Evolutionary conservation across 2,113 vertebrate species (phyloP).

Genomic region (Trochalopteron elliotii): DNA sequence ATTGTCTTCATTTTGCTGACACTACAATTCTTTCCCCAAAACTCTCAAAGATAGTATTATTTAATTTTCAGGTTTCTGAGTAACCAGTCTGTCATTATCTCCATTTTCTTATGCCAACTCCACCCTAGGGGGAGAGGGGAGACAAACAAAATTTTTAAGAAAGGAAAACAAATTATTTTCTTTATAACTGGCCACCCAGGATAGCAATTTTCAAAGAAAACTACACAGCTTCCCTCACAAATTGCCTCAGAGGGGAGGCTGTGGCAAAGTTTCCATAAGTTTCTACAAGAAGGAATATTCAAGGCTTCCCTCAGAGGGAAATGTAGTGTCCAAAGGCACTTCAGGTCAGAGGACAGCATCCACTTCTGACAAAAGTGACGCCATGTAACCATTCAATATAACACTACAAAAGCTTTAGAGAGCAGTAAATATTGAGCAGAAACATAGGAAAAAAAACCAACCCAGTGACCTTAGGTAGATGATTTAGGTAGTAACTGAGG

Average conservation of each 20-base stretch:
- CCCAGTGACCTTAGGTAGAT: background rate
- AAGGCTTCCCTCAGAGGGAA: background rate
- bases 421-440: background rate
- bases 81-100: background rate
- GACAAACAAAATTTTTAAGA: background rate
- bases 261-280: background rate
- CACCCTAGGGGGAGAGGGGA: rapidly evolving
- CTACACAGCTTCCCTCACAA: background rate
- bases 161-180: background rate
- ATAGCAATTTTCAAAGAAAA: background rate
- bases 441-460: background rate
- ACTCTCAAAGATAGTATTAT: too few species aligned
- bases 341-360: background rate
- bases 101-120: background rate
- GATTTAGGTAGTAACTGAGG: background rate
- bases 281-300: background rate
- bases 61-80: background rate
- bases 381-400: background rate
- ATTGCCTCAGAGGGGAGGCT: background rate
- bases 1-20: background rate
- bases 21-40: background rate
- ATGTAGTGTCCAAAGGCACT: background rate
- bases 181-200: background rate
- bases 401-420: background rate
- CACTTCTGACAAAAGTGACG: background rate